Base-by-base conservation (phyloP, 2,888 invertebrate genomes). In the Chaitophorus viminalis region DNA sequence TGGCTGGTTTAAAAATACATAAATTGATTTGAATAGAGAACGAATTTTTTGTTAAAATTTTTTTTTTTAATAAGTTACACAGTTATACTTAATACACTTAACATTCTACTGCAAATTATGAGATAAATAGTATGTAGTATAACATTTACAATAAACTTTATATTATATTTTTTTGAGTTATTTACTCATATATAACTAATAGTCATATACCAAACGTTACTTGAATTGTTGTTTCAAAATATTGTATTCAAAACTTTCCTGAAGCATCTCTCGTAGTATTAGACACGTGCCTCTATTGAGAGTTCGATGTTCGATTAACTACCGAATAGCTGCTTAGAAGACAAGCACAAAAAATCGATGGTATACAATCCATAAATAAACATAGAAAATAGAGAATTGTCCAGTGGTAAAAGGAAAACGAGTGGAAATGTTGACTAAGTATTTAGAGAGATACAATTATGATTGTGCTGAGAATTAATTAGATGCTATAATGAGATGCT, bases 251-350 rank as follows among this genome's bases (percentile, higher is more conserved):
- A 46, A 29, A 68, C 9, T 9, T 68, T 68, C n/a, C 29, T 3
- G 9, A 60, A 0, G 25, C 21, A 60, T 60, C 3, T 21, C 60
- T 60, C 21, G 60, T 5, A 68, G 68, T 68, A 29, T n/a, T 8
- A 8, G 60, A 25, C 60, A 60, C 60, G n/a, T 25, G 25, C 29
- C 68, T 68, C 11, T 68, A 29, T 33, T 33, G 46, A 0, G 52
- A 76, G 76, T 76, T 76, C 46, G 46, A 76, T 46, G 76, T 76
- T 76, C 46, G 46, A 76, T 46, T 52, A 76, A 76, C 76, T 46
- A 6, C 21, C 46, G n/a, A 68, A n/a, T 11, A 29, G 11, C 39
- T n/a, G 11, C 68, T 68, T 25, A 25, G n/a, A 68, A 29, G 25
- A n/a, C 29, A 68, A 68, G 8, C 6, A 68, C 3, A 68, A 68